Base-by-base conservation (phyloP, 2,888 invertebrate genomes). In the Hyalella azteca region DNA sequence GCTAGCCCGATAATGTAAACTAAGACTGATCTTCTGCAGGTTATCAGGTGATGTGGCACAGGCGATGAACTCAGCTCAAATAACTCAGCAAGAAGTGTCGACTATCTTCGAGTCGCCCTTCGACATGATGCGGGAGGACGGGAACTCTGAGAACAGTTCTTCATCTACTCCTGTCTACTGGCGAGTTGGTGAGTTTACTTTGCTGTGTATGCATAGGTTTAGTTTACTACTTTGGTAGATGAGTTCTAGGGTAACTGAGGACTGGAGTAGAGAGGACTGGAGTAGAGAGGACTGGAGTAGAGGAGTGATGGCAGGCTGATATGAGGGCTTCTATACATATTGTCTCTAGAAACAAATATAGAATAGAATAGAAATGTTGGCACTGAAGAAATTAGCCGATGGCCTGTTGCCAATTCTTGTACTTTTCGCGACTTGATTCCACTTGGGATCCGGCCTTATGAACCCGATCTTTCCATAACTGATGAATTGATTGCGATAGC, bases 91-190 rank as follows among this genome's bases (percentile, higher is more conserved):
- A n/a, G 36, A n/a, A 36, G 36, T n/a, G 66, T 36, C 66, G 13
- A 66, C 66, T 36, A 19, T 66, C 36, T 66, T 66, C 66, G 66
- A 66, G 39, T 66, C 66, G 1, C 66, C 66, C 2, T 36, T 66
- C 19, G 66, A 66, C 66, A 66, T 66, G 66, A n/a, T 66, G 66
- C 36, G 19, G 1, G 66, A 32, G 1, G 66, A 54, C 54, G 36
- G 19, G 19, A 66, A 19, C 1, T 36, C 15, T n/a, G 4, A 22
- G 11, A 7, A 19, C 19, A 29, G 19, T 0, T 0, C 11, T 32
- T 15, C 11, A 36, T 15, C 32, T 22, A 11, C 66, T 32, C 39
- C 66, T 19, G 66, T 66, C 19, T 66, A 66, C 66, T 66, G 66
- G 66, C 3, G 66, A 66, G n/a, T 36, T 66, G 66, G 66, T 66